Conservation (phyloP, 2,888 invertebrate genomes). For the Philaethria dido region DNA sequence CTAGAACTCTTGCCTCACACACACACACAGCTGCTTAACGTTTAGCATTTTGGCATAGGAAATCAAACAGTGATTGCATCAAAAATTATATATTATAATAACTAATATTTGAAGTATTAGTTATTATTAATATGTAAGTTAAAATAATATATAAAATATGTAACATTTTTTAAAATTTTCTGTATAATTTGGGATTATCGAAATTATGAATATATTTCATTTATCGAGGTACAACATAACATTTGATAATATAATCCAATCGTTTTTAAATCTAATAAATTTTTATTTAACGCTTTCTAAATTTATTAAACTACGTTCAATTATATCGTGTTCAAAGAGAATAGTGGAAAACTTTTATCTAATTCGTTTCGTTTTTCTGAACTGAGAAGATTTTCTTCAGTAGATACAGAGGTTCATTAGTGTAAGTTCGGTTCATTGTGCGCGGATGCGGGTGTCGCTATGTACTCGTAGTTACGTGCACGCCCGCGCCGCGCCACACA, state of each 20-base stretch:
- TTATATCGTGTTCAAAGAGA: slow-evolving; percentile 15
- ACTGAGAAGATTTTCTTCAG: slow-evolving; percentile 44
- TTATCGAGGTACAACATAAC: not conserved
- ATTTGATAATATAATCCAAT: not conserved
- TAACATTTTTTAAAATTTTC: too few relatives aligned
- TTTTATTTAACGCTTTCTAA: not conserved
- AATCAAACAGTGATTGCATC: too few relatives aligned
- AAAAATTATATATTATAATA: too few relatives aligned
- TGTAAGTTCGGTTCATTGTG: slow-evolving; percentile 48
- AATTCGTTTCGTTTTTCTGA: slow-evolving; percentile 41
- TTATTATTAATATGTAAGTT: too few relatives aligned
- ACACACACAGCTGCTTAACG: too few relatives aligned
- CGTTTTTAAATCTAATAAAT: not conserved
- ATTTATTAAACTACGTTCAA: slow-evolving; percentile 8
- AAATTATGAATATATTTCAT: too few relatives aligned
- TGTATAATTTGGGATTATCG: too few relatives aligned
- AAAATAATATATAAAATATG: too few relatives aligned
- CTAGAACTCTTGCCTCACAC: too few relatives aligned
- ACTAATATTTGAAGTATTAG: too few relatives aligned
- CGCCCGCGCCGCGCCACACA: slow-evolving; percentile 44
- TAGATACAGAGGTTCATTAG: slow-evolving; percentile 48
- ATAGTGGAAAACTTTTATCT: slow-evolving; percentile 26
- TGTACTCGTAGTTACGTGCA: slow-evolving; percentile 46
- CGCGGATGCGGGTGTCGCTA: slow-evolving; percentile 47
- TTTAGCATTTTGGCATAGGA: too few relatives aligned